A percentile compares a stretch with the other conserved stretches of the same genome.
phyloP scores from a whole-genome alignment of 2,113 vertebrate genomes.

The Thinocorus orbignyianus region DNA sequence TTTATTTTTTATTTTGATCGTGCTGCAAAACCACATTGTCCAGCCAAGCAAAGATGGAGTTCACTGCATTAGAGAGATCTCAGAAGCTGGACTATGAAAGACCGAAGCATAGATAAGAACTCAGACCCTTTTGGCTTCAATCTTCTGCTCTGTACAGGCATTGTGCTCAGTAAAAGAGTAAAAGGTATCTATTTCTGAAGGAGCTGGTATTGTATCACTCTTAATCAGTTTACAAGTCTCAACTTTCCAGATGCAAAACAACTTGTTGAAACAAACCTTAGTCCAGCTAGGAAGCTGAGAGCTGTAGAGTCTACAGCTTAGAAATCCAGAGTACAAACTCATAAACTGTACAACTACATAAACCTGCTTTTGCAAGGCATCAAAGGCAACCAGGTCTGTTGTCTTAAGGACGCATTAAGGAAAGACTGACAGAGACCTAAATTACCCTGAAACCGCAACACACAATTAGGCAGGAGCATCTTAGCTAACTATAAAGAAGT shows the following conservation, averaged over 20 bases:
- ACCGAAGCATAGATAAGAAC: background rate
- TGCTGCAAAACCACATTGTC: background rate
- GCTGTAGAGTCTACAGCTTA: background rate
- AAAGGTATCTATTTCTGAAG: background rate
- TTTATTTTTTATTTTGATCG: background rate
- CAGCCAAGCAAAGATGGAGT: background rate
- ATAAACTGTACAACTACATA: background rate
- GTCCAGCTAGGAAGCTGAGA: background rate
- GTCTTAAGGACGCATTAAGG: background rate
- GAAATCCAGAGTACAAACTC: too few species aligned
- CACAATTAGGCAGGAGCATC: background rate
- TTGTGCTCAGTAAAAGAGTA: background rate
- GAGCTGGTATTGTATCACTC: background rate
- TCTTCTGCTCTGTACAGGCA: background rate
- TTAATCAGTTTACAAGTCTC: background rate
- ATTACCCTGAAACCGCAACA: background rate
- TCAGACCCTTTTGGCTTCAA: background rate
- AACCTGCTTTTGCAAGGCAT: background rate
- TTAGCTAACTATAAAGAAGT: background rate
- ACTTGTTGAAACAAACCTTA: background rate
- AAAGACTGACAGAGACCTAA: background rate
- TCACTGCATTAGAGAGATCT: background rate
- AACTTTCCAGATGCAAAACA: background rate
- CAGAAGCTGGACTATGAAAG: background rate
- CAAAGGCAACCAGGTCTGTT: background rate